Base-by-base conservation (phyloP, 2,113 vertebrate species). In the Clarias batrachus region DNA sequence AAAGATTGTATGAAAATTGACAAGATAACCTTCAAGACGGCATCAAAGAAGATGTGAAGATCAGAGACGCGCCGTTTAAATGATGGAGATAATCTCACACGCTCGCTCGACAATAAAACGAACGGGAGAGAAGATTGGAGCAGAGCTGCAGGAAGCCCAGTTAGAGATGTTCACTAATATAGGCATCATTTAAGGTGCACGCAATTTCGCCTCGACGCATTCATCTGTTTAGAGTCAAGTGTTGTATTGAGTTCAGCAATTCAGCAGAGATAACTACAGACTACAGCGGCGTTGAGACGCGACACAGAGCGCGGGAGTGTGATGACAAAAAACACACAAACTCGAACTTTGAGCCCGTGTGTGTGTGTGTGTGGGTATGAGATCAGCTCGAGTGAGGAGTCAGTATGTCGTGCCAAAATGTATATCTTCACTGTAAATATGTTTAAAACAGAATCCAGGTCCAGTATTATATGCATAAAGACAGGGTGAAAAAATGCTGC, bases 11-110 rank as follows among this genome's bases (percentile, higher is more conserved):
- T 73, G 62, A 62, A 73, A 81, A 81, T 73, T 54, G 85, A 73
- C 85, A 81, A 81, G 85, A 59, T 86, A 86, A 86, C 85, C 85
- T 81, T 86, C 66, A 86, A 33, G 17, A 25, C 4, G n/a, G 25
- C 78, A 62, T 80, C 23, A 59, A 54, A 78, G 78, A 86, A 81
- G 16, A 30, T 30, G 65, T 37, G 30, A 48, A 81, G 77, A 86
- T 65, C 52, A 33, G 52, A 86, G 33, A 37, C 25, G 19, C 54
- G 23, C 10, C 52, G 78, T 27, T 73, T 12, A 86, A 57, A 68
- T 70, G 59, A 66, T 52, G 60, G 62, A 56, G 52, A 78, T 78
- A 16, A 57, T 78, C 25, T 65, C 62, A 48, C 80, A 21, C 17
- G 37, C 65, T 59, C 37, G 19, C 41, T n/a, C 12, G 25, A 57